Percentiles rank a stretch among this genome's conserved stretches.
These are phyloP conservation scores for Sminthopsis crassicaudata DNA, from an alignment of 2,113 vertebrate species.

Conservation along the genomic window DNA sequence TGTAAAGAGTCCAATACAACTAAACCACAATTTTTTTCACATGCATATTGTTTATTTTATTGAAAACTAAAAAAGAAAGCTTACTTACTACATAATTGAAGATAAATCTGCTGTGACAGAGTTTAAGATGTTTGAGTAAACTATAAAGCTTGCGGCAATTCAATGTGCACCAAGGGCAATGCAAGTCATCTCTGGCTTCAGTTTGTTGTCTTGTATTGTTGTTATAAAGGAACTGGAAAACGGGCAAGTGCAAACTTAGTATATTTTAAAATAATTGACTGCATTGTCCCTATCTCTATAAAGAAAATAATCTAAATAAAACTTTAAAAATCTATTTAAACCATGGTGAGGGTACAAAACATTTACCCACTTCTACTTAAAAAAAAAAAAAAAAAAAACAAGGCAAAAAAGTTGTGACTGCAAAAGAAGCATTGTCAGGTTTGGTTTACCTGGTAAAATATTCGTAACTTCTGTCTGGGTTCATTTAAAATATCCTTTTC, in stretches of 20 bases:
- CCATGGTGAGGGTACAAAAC: not conserved
- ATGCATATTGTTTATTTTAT: not conserved
- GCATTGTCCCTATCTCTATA: conserved; percentile 43
- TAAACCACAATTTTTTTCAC: not conserved
- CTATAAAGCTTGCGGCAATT: conserved; percentile 99
- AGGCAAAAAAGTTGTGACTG: not conserved
- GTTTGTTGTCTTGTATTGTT: conserved; percentile 99
- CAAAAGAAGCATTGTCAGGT: not conserved
- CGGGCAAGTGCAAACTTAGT: conserved; percentile 22
- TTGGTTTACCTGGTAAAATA: conserved; percentile 97
- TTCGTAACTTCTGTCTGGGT: conserved; percentile 95
- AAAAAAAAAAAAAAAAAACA: conserved; percentile 8
- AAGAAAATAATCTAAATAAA: not conserved
- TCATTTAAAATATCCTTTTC: conserved; percentile 93
- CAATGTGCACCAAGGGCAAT: conserved; percentile 98
- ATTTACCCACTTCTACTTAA: conserved; percentile 26
- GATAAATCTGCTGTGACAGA: conserved; percentile 98
- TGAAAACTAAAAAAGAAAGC: conserved; percentile 32
- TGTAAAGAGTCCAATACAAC: not conserved
- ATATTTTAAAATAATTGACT: conserved; percentile 31
- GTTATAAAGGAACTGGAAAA: conserved; percentile 95
- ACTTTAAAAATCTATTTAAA: conserved; percentile 46
- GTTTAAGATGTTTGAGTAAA: conserved; percentile 98
- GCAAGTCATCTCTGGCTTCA: conserved; percentile 96
- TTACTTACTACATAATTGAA: conserved; percentile 97